Percentiles rank a stretch among this genome's conserved stretches.
These are phyloP conservation scores for Trichomalopsis sarcophagae DNA, from an alignment of 1,140 invertebrate genomes.

Conservation along the genomic window DNA sequence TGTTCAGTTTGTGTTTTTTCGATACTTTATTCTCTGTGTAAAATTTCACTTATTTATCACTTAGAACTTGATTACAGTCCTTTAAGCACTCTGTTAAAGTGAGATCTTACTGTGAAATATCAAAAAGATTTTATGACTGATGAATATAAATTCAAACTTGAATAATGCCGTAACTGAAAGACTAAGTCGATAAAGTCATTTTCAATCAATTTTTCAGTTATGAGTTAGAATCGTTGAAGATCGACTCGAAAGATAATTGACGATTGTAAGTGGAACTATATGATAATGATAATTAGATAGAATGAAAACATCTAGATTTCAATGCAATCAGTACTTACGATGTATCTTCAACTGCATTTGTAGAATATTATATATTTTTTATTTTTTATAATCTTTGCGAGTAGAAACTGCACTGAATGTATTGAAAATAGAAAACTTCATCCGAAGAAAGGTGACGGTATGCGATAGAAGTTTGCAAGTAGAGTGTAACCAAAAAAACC, in stretches of 20 bases:
- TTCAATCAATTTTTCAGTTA: conserved; percentile 49
- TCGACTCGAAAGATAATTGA: conserved; percentile 47
- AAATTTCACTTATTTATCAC: too few species aligned
- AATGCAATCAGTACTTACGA: conserved; percentile 10
- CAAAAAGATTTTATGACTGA: too few species aligned
- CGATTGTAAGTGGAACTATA: conserved; percentile 45
- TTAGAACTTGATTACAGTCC: too few species aligned
- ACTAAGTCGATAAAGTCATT: neutral
- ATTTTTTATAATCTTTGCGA: neutral
- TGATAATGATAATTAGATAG: conserved; percentile 38
- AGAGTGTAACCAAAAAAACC: neutral
- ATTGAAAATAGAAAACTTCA: conserved; percentile 11
- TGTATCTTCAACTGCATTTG: neutral
- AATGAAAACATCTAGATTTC: conserved; percentile 15
- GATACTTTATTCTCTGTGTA: too few species aligned
- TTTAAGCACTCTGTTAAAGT: too few species aligned
- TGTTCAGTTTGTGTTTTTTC: too few species aligned
- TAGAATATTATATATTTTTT: neutral
- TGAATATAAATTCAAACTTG: too few species aligned
- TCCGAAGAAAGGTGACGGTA: neutral
- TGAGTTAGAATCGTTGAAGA: conserved; percentile 47
- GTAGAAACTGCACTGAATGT: neutral
- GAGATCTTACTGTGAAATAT: too few species aligned
- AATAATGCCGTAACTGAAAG: neutral
- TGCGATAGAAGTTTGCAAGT: neutral